These are phyloP conservation scores for Megalonaias nervosa DNA, from an alignment of 1,140 invertebrate species.

Conservation along the genomic window DNA sequence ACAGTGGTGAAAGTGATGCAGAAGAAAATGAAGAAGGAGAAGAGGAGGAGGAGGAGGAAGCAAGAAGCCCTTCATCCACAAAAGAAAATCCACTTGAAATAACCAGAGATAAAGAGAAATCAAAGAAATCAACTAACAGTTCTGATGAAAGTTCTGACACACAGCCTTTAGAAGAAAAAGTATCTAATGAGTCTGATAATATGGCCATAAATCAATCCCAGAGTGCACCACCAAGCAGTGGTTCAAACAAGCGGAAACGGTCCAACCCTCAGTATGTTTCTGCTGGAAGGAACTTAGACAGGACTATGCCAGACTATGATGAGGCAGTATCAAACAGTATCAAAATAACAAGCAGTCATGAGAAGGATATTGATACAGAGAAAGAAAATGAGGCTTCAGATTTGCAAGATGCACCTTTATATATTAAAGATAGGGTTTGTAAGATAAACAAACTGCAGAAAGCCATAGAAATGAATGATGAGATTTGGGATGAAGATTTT, in stretches of 20 bases:
- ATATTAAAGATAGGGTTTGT: constrained; percentile 33
- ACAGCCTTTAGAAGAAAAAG: constrained; percentile 15
- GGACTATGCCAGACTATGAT: constrained; percentile 33
- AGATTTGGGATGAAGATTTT: constrained; percentile 56
- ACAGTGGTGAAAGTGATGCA: constrained; percentile 26
- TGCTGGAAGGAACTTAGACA: constrained; percentile 87
- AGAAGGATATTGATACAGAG: constrained; percentile 41
- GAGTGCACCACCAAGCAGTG: constrained; percentile 29
- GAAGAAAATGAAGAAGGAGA: constrained; percentile 44
- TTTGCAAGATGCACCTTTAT: constrained; percentile 1
- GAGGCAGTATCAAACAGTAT: no score
- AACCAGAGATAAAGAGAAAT: constrained; percentile 26
- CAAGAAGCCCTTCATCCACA: constrained; percentile 18
- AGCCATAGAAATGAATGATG: constrained; percentile 46
- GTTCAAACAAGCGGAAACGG: constrained; percentile 84
- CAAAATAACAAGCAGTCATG: neutral
- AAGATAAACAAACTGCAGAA: constrained; percentile 63
- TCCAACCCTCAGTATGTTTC: constrained; percentile 98
- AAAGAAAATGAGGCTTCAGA: constrained; percentile 32
- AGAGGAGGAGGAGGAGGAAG: constrained; percentile 31
- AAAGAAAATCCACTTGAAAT: constrained; percentile 20
- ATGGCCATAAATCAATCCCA: constrained; percentile 9
- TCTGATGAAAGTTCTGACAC: constrained; percentile 37
- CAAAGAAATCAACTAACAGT: constrained; percentile 32
- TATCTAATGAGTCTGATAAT: constrained; percentile 20